A percentile compares a stretch with the other conserved stretches of the same genome.
These are phyloP conservation scores for Malthinus seriepunctatus DNA, from an alignment of 2,888 invertebrate genomes.

Conservation along the genomic window DNA sequence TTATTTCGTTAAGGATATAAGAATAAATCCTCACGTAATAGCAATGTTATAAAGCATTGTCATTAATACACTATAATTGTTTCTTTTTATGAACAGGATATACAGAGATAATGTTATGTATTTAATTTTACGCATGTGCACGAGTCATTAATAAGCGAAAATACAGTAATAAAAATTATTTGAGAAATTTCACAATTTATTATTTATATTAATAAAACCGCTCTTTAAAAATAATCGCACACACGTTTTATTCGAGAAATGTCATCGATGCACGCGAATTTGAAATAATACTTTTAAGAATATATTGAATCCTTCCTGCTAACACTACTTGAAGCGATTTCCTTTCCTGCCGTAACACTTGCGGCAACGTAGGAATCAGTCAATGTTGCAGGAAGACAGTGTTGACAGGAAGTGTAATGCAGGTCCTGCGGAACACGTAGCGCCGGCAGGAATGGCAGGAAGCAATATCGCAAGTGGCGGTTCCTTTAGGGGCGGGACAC, in stretches of 20 bases:
- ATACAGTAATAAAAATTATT: too few relatives aligned
- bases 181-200: too few relatives aligned
- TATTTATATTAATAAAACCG: neutral
- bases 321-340: slow-evolving; percentile 25
- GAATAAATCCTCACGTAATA: too few relatives aligned
- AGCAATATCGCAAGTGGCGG: slow-evolving; percentile 58
- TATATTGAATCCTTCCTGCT: slow-evolving; percentile 27
- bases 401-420: slow-evolving; percentile 52
- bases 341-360: slow-evolving; percentile 28
- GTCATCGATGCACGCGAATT: slow-evolving; percentile 24
- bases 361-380: slow-evolving; percentile 34
- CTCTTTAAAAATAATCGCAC: slow-evolving; percentile 15
- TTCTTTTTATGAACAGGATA: too few relatives aligned
- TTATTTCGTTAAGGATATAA: too few relatives aligned
- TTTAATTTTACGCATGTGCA: too few relatives aligned
- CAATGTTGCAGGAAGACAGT: slow-evolving; percentile 48
- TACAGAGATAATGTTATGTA: too few relatives aligned
- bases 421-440: slow-evolving; percentile 53
- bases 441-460: slow-evolving; percentile 55
- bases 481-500: slow-evolving; percentile 53
- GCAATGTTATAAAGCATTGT: too few relatives aligned
- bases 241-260: slow-evolving; percentile 18
- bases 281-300: slow-evolving; percentile 21
- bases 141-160: too few relatives aligned
- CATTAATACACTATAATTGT: too few relatives aligned